Percentiles rank a stretch among this genome's conserved stretches.
Evolutionary conservation across 2,113 vertebrate genomes (phyloP).

Genomic region (Cervus canadensis): DNA sequence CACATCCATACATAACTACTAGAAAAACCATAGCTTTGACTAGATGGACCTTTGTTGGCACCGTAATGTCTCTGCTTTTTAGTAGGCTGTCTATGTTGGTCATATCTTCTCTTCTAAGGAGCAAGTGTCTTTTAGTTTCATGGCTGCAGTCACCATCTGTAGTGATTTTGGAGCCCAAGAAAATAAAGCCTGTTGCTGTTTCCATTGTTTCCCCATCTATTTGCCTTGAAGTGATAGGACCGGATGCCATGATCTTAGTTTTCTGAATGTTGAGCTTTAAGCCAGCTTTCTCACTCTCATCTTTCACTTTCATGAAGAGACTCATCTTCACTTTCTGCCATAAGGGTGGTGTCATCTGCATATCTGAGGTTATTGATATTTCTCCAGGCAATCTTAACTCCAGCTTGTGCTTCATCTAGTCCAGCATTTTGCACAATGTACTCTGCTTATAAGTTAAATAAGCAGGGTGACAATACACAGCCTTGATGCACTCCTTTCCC

Average conservation of each 20-base stretch:
- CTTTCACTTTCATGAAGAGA: neutral
- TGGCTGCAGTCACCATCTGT: neutral
- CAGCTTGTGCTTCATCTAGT: neutral
- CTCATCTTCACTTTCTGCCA: neutral
- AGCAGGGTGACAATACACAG: neutral
- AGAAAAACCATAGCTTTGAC: neutral
- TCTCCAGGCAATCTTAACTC: neutral
- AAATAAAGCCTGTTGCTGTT: neutral
- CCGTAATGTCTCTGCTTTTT: neutral
- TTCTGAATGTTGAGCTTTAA: neutral
- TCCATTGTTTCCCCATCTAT: neutral
- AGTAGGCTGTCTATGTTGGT: neutral
- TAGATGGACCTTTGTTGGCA: neutral
- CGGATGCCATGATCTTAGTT: accelerated
- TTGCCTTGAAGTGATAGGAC: neutral
- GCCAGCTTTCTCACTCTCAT: neutral
- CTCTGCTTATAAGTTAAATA: neutral
- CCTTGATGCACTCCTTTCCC: neutral
- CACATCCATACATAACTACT: neutral
- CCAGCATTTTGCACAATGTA: accelerated
- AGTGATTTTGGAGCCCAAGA: neutral
- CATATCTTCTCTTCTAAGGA: neutral
- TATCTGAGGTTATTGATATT: neutral
- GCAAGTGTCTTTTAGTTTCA: neutral
- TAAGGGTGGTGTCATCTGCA: neutral